Percentiles rank a stretch among this genome's conserved stretches.
phyloP scores from a whole-genome alignment of 1,140 invertebrate species.

The Callitettix versicolor region DNA sequence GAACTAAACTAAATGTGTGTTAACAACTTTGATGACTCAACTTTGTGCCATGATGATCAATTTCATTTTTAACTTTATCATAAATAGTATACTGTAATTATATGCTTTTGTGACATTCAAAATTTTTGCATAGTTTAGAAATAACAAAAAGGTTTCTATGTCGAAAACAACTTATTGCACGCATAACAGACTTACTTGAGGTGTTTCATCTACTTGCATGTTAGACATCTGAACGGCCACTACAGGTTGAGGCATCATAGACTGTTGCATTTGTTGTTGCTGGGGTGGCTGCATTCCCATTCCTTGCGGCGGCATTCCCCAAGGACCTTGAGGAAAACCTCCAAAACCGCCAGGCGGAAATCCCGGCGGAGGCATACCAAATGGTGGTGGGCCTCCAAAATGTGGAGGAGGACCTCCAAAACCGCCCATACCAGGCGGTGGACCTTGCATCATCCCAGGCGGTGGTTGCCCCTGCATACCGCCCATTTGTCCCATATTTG shows the following conservation, averaged over 20 bases:
- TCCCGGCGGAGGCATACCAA: conserved; percentile 55
- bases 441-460: conserved; percentile 39
- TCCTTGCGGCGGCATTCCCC: conserved; percentile 35
- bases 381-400: conserved; percentile 49
- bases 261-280: conserved; percentile 7
- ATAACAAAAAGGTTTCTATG: too few relatives aligned
- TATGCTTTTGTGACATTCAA: too few relatives aligned
- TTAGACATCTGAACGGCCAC: neutral
- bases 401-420: conserved; percentile 43
- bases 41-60: too few relatives aligned
- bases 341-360: conserved; percentile 32
- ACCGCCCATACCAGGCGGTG: conserved; percentile 37
- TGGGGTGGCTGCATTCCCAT: conserved; percentile 16
- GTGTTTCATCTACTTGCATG: conserved; percentile 12
- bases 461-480: conserved; percentile 39
- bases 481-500: conserved; percentile 4
- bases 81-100: too few relatives aligned
- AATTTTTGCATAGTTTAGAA: too few relatives aligned
- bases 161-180: too few relatives aligned
- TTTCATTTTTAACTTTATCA: too few relatives aligned
- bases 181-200: conserved; percentile 22
- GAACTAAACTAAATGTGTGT: too few relatives aligned
- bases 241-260: conserved; percentile 5
- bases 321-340: conserved; percentile 18
- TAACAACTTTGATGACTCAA: too few relatives aligned